Percentiles rank a stretch among this genome's conserved stretches.
These are phyloP conservation scores for Spongilla lacustris DNA, from an alignment of 37 sponge, comb jelly and placozoan genomes.

Conservation along the genomic window DNA sequence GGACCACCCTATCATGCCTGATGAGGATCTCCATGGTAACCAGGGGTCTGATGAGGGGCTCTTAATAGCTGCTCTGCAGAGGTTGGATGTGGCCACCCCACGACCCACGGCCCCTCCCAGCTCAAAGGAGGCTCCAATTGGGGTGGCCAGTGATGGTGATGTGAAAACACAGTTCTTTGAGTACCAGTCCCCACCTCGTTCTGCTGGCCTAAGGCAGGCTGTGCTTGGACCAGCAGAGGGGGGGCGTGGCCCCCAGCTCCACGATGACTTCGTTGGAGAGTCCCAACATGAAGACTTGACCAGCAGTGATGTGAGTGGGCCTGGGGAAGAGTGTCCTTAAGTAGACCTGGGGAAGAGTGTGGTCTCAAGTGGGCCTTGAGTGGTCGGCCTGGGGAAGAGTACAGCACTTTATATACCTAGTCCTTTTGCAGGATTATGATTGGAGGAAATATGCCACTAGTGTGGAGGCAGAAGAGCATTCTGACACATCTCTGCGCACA, in stretches of 20 bases:
- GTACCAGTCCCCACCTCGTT: neutral
- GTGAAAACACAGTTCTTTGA: neutral
- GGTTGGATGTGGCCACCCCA: neutral
- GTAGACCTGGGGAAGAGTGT: too few species aligned
- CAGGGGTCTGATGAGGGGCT: neutral
- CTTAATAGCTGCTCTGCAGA: neutral
- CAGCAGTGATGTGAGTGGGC: neutral
- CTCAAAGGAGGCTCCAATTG: neutral
- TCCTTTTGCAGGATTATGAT: constrained; percentile 67
- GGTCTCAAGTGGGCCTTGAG: too few species aligned
- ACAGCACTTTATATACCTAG: neutral
- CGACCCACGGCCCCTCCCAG: neutral
- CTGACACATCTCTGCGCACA: constrained; percentile 11
- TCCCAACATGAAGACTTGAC: neutral
- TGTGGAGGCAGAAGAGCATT: constrained; percentile 5
- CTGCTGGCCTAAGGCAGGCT: neutral
- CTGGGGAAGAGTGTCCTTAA: neutral
- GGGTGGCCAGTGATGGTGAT: neutral
- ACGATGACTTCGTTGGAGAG: neutral
- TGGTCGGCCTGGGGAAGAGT: neutral
- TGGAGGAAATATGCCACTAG: constrained; percentile 69
- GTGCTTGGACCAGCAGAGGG: neutral
- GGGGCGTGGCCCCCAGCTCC: neutral
- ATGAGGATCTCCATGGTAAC: neutral
- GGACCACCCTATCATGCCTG: too few species aligned